Evolutionary conservation across 2,797 vertebrate species (phyloP), one percentile per base, ranked within the genome.

Genomic region (Cygnus olor): DNA sequence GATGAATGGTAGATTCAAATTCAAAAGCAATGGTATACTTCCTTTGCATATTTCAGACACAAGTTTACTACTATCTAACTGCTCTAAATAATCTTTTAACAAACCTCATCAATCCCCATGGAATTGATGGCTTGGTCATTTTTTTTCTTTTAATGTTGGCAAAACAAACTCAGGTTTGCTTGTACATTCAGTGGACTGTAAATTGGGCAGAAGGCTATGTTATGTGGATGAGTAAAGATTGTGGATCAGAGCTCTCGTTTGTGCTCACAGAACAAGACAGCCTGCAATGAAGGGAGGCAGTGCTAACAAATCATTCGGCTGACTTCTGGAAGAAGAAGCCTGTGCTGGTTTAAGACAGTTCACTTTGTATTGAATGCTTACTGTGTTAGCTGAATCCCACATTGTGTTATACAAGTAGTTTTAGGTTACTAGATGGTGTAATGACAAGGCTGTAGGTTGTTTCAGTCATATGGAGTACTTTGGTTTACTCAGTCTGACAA

Each of bases 331-430:
- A 66, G 61, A 21, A 66, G 61, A 74, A 74, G 5, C 32, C 6
- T 45, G 0, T 3, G 51, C 56, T 81, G 5, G 4, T 82, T 85
- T 85, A 79, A 76, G 25, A 34, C 7, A 32, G 0, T 15, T 74
- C 19, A 5, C 53, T 32, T 14, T 34, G 7, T 38, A 5, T 11
- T 63, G 44, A 70, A 45, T 9, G 6, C 28, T 74, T 57, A 22
- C 22, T 38, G 4, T 24, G 3, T 32, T 74, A 57, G 12, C 40
- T 79, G 32, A 61, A 61, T 74, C n/a, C 11, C 4, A 2, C 25
- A 47, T 69, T 8, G 14, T 0, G 0, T 70, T 56, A n/a, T 0
- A 0, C 11, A 22, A 34, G 10, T 17, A 40, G 32, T 74, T 89
- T 60, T 60, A 78, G 47, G 44, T 80, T 38, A 15, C 36, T 3